Conservation (phyloP, 2,797 vertebrate genomes). For the Dendrocincla tyrannina region DNA sequence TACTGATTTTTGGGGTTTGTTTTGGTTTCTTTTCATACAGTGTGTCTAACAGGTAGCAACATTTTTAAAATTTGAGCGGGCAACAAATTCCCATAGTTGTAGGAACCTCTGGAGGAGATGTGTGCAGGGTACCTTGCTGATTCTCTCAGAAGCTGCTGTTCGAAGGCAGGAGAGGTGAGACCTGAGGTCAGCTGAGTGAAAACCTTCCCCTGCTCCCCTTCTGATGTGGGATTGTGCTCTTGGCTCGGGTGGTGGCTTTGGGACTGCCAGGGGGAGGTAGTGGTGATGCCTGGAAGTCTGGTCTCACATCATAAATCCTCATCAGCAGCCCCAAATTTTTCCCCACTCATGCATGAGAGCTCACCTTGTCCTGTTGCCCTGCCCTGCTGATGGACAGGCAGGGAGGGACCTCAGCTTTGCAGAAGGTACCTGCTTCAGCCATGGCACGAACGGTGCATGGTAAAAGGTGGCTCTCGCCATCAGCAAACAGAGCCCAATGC, state of each 20-base stretch:
- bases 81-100: background rate
- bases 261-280: background rate
- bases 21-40: background rate
- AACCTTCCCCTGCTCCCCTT: background rate
- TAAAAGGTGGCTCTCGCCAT: background rate
- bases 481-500: fast-evolving
- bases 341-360: fast-evolving
- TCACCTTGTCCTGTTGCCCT: background rate
- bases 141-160: background rate
- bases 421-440: background rate
- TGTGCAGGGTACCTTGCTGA: background rate
- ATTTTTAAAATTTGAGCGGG: background rate
- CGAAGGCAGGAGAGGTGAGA: background rate
- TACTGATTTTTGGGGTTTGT: background rate
- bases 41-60: background rate
- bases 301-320: fast-evolving
- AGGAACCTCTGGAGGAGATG: background rate
- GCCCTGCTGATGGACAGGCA: background rate
- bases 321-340: fast-evolving
- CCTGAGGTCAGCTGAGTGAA: background rate
- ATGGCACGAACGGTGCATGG: fast-evolving
- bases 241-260: background rate
- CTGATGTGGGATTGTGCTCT: fast-evolving
- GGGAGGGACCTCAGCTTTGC: background rate
- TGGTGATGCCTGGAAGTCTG: fast-evolving